Base-by-base conservation (phyloP, 2,797 vertebrate genomes). In the Bradypodion ventrale region DNA sequence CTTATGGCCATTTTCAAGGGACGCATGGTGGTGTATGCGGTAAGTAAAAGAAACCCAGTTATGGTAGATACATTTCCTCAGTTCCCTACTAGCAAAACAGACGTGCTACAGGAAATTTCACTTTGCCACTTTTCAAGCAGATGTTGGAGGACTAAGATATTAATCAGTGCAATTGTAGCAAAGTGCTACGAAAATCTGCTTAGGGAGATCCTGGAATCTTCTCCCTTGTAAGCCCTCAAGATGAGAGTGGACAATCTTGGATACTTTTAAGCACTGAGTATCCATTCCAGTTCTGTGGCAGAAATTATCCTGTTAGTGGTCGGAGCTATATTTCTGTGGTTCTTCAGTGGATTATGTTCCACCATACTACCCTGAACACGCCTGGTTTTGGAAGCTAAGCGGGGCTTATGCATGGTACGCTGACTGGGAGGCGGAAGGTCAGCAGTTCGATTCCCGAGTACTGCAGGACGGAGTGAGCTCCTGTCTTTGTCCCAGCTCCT, bases 1-100 rank as follows among this genome's bases (percentile, higher is more conserved):
- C 94, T 98, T 77, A 96, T 98, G 97, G 96, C 97, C 74, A 96
- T 98, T 89, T 98, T 98, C 93, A 97, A 96, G 91, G 97, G 97
- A 72, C 96, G 87, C 87, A 97, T 98, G 97, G 95, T 98, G 78
- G 95, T 98, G 80, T 98, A 98, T 0, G 88, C 94, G 94, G 97
- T 98, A 74, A 83, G 94, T 92, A 46, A 27, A 27, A 46, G 44
- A 80, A 40, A 49, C 37, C 42, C 2, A 40, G 16, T 46, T n/a
- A n/a, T n/a, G n/a, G n/a, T 16, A 52, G 1, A n/a, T n/a, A n/a
- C n/a, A n/a, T n/a, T n/a, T n/a, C n/a, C n/a, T n/a, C n/a, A n/a
- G n/a, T n/a, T n/a, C n/a, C n/a, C n/a, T n/a, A n/a, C n/a, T 35
- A 2, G 8, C 10, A 83, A 74, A 35, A 46, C 10, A 46, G 52